phyloP scores from a whole-genome alignment of 2,888 invertebrate species.

The Polia nebulosa region DNA sequence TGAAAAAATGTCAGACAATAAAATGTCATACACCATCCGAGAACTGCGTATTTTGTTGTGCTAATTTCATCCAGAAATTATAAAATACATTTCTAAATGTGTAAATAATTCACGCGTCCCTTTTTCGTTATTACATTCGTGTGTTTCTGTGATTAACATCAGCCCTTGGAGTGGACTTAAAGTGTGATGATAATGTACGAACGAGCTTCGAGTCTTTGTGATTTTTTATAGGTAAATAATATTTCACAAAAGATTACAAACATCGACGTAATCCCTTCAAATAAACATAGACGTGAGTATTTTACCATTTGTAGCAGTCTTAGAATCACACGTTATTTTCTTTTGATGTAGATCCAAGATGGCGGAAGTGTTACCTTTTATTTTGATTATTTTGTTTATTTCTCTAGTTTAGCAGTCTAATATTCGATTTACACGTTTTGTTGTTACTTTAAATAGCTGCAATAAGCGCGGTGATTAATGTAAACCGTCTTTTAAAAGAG shows the following conservation, averaged over 20 bases:
- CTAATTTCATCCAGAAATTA: constrained; percentile 69
- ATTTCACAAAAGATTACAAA: constrained; percentile 64
- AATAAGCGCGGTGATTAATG: constrained; percentile 30
- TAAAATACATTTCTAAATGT: constrained; percentile 70
- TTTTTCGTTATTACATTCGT: constrained; percentile 59
- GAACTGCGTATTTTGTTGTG: constrained; percentile 84
- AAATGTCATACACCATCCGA: constrained; percentile 59
- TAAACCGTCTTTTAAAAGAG: constrained; percentile 50
- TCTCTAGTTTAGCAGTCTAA: constrained; percentile 54
- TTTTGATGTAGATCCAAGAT: constrained; percentile 77
- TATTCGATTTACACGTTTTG: constrained; percentile 45
- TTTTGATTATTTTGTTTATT: constrained; percentile 75
- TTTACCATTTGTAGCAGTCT: constrained; percentile 30
- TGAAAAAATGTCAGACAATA: constrained; percentile 76
- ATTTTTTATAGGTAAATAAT: constrained; percentile 57
- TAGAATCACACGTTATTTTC: constrained; percentile 43
- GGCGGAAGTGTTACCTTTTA: constrained; percentile 79
- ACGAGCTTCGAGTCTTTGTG: constrained; percentile 57
- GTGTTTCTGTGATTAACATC: constrained; percentile 56
- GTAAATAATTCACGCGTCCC: constrained; percentile 66
- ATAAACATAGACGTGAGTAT: constrained; percentile 81
- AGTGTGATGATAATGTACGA: constrained; percentile 57
- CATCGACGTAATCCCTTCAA: constrained; percentile 40
- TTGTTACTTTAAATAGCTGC: constrained; percentile 38
- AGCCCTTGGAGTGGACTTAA: constrained; percentile 32